Percentiles rank a stretch among this genome's conserved stretches.
These are phyloP conservation scores for Polymixis lichenea DNA, from an alignment of 2,888 invertebrate species.

Conservation along the genomic window DNA sequence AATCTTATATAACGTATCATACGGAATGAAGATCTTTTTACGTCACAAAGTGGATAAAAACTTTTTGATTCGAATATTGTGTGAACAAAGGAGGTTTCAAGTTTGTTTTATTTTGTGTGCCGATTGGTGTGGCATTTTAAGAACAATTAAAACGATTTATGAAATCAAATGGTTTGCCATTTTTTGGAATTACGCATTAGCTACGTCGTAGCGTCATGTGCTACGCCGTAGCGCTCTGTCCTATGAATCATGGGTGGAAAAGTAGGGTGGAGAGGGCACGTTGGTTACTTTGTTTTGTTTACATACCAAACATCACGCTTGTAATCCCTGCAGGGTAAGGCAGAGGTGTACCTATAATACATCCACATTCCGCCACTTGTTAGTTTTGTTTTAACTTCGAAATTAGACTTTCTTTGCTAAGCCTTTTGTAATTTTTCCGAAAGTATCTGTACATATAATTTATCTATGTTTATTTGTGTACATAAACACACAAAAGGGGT, in stretches of 20 bases:
- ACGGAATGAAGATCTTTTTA: neutral
- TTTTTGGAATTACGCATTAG: neutral
- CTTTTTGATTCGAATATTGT: constrained; percentile 25
- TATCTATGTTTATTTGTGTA: neutral
- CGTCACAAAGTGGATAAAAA: constrained; percentile 8
- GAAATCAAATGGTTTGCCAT: neutral
- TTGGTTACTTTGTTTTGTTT: no score
- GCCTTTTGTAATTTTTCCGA: neutral
- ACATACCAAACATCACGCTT: no score
- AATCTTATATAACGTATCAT: constrained; percentile 30
- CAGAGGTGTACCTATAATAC: no score
- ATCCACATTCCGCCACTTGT: no score
- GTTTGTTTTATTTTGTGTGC: neutral
- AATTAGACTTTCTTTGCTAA: no score
- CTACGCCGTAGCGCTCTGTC: constrained; percentile 17
- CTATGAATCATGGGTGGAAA: no score
- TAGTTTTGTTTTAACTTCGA: no score
- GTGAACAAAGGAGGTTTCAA: neutral
- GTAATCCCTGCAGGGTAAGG: no score
- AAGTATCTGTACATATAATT: neutral
- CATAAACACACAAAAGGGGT: neutral
- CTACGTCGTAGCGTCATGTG: no score
- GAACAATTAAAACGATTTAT: neutral
- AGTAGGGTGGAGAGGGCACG: no score
- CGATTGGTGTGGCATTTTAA: neutral